Conservation (phyloP, 2,888 invertebrate species). For the Deladenus siricidicola region DNA sequence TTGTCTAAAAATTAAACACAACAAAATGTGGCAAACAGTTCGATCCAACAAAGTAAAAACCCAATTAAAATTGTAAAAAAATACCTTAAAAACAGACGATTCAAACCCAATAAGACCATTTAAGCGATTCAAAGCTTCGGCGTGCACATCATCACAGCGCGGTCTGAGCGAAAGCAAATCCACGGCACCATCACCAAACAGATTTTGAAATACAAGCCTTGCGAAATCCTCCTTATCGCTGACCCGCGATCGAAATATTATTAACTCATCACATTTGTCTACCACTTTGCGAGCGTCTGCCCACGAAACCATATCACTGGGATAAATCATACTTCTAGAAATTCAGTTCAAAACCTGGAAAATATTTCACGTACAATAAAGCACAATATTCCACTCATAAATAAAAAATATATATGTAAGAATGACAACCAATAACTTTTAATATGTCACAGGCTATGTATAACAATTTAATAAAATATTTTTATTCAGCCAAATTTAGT, state of each 20-base stretch:
- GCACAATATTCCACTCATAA: too few species aligned
- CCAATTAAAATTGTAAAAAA: neutral
- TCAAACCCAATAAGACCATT: conserved; percentile 18
- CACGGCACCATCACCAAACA: conserved; percentile 10
- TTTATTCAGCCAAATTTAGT: too few species aligned
- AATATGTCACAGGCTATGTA: too few species aligned
- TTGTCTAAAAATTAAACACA: conserved; percentile 11
- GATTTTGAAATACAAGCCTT: conserved; percentile 4
- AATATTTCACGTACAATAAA: too few species aligned
- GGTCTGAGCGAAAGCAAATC: conserved; percentile 17
- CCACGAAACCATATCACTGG: neutral
- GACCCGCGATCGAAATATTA: neutral
- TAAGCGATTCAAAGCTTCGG: conserved; percentile 16
- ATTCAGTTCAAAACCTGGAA: too few species aligned
- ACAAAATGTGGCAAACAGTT: neutral
- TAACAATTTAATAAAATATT: too few species aligned
- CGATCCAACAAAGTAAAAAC: too few species aligned
- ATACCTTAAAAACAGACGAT: conserved; percentile 18
- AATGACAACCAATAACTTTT: too few species aligned
- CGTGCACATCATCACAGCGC: conserved; percentile 11
- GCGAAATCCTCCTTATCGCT: conserved; percentile 7
- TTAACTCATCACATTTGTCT: conserved; percentile 1
- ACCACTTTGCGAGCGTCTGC: neutral
- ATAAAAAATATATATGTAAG: too few species aligned
- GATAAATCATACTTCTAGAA: neutral